A percentile compares a stretch with the other conserved stretches of the same genome.
phyloP scores from a whole-genome alignment of 2,888 invertebrate species.

The Eupithecia centaureata region DNA sequence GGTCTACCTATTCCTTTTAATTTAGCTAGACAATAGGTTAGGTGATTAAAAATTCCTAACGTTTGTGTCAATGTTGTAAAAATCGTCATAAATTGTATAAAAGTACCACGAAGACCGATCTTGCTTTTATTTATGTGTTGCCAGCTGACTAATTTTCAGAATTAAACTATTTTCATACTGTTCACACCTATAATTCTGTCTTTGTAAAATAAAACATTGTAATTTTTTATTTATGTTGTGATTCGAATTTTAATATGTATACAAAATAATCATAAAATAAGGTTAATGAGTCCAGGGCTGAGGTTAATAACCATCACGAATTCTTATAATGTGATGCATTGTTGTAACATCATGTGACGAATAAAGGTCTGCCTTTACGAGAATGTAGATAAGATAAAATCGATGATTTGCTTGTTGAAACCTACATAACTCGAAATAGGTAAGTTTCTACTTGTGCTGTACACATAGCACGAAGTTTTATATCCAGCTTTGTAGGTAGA shows the following conservation, averaged over 20 bases:
- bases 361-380: neutral
- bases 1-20: conserved; percentile 10
- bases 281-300: neutral
- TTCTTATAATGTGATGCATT: neutral
- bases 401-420: neutral
- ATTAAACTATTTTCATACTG: conserved; percentile 35
- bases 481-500: too few relatives aligned
- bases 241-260: neutral
- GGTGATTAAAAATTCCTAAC: conserved; percentile 12
- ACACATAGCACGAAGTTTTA: too few relatives aligned
- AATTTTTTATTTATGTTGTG: conserved; percentile 8
- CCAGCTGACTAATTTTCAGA: conserved; percentile 41
- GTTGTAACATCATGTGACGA: neutral
- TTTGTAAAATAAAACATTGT: conserved; percentile 29
- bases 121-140: conserved; percentile 38
- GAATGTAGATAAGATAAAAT: conserved; percentile 3
- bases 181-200: conserved; percentile 32
- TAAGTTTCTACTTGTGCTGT: too few relatives aligned
- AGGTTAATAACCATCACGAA: neutral
- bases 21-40: conserved; percentile 19
- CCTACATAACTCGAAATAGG: too few relatives aligned
- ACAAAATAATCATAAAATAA: conserved; percentile 7
- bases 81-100: conserved; percentile 34
- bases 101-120: conserved; percentile 33
- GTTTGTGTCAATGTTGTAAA: conserved; percentile 29